These are phyloP conservation scores for Mirza zaza DNA, from an alignment of 2,113 vertebrate genomes.

Conservation along the genomic window DNA sequence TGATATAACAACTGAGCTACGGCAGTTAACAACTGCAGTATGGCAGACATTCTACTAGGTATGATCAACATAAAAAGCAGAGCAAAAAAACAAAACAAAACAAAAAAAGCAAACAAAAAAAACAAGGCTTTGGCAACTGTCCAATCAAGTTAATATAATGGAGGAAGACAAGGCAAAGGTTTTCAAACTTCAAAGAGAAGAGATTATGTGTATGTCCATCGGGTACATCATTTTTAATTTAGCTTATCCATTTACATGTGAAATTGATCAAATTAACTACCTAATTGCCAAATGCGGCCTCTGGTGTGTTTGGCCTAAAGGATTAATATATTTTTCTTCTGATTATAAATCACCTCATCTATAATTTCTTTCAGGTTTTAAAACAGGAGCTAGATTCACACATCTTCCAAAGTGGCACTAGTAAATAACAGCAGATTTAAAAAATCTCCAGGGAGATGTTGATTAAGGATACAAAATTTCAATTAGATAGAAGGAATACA, in stretches of 20 bases:
- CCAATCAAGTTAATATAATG: not conserved
- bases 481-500: not conserved
- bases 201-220: not conserved
- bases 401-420: not conserved
- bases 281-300: constrained; percentile 44
- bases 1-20: not conserved
- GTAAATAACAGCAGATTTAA: not conserved
- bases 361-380: constrained; percentile 45
- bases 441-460: not conserved
- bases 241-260: constrained; percentile 26
- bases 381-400: constrained; percentile 10
- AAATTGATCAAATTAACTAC: constrained; percentile 22
- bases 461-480: not conserved
- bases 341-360: not conserved
- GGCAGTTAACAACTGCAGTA: not conserved
- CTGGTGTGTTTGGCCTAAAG: not conserved
- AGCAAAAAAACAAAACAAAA: not conserved
- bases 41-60: not conserved
- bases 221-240: constrained; percentile 4
- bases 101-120: not conserved
- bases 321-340: constrained; percentile 15
- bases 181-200: not conserved
- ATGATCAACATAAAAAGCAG: not conserved
- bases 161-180: constrained; percentile 13
- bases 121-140: not conserved